A percentile compares a stretch with the other conserved stretches of the same genome.
These are phyloP conservation scores for Caenorhabditis imperialis DNA, from an alignment of 2,888 invertebrate genomes.

Conservation along the genomic window DNA sequence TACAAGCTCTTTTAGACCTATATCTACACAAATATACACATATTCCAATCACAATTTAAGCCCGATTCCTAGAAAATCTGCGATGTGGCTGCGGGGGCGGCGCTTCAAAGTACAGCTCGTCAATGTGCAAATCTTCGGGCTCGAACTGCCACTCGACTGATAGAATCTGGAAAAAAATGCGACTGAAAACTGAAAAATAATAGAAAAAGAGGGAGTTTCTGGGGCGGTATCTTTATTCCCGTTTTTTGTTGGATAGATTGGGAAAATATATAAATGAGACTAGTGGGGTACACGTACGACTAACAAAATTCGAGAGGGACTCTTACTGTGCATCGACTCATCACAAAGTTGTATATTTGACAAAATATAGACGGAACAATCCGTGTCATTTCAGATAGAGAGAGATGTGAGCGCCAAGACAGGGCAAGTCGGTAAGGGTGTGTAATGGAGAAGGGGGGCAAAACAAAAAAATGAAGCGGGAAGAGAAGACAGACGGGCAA, in stretches of 20 bases:
- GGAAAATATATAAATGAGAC: not conserved
- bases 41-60: no score
- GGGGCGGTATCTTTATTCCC: not conserved
- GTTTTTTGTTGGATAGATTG: not conserved
- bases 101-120: conserved; percentile 54
- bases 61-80: conserved; percentile 37
- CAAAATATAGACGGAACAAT: conserved; percentile 48
- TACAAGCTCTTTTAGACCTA: conserved; percentile 25
- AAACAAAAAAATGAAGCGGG: conserved; percentile 42
- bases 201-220: no score
- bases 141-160: conserved; percentile 55
- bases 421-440: conserved; percentile 32
- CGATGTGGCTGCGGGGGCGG: conserved; percentile 13
- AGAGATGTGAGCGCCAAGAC: conserved; percentile 13
- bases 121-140: conserved; percentile 55
- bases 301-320: conserved; percentile 10
- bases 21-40: not conserved
- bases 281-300: conserved; percentile 11
- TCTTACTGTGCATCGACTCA: conserved; percentile 35
- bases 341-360: conserved; percentile 39
- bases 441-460: conserved; percentile 23
- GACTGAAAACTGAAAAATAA: no score
- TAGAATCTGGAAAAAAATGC: conserved; percentile 34
- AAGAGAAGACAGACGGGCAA: conserved; percentile 11
- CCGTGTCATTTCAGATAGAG: conserved; percentile 12